Base-by-base conservation (phyloP, 2,797 vertebrate genomes). In the Gallinago stenura region DNA sequence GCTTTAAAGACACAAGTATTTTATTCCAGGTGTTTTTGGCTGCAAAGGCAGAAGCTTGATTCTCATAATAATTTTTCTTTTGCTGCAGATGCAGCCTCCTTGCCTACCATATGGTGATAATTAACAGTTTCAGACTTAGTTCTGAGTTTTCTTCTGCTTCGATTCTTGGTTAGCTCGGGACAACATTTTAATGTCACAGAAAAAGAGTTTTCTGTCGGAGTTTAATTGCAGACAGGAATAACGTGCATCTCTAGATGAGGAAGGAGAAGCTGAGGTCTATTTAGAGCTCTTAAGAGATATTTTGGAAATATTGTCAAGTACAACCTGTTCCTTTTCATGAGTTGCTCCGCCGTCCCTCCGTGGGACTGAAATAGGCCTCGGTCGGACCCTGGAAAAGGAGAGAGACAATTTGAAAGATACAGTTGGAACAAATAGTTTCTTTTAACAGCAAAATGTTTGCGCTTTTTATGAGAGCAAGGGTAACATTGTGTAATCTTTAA, bases 1-100 rank as follows among this genome's bases (percentile, higher is more conserved):
- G 73, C 89, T 91, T 89, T 82, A 75, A 91, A 91, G 77, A 28
- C 39, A 43, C 8, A 45, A 72, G 80, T 62, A 46, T 93, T 93
- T 93, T 75, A 71, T 93, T 96, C 90, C 95, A 97, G 94, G 90
- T 97, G 96, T 90, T 95, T 84, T 62, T 83, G 75, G 54, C 71
- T 94, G 71, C 54, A 87, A 71, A 93, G 45, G 48, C 78, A 92
- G 54, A 78, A 95, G 56, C 64, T 69, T 76, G 39, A 62, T 80
- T 93, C 33, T 79, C 10, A 16, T 83, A 43, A 18, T 58, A 4
- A 10, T 10, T 15, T 15, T 30, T 21, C 53, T 31, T 57, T 46
- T 33, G 1, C 81, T 94, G 71, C 86, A 90, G 81, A 85, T 94
- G 86, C 64, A 89, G 81, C 71, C 83, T 93, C 77, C 75, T 84